These are phyloP conservation scores for Panagrolaimus sp. DNA, from an alignment of 1,140 invertebrate species.

Conservation along the genomic window DNA sequence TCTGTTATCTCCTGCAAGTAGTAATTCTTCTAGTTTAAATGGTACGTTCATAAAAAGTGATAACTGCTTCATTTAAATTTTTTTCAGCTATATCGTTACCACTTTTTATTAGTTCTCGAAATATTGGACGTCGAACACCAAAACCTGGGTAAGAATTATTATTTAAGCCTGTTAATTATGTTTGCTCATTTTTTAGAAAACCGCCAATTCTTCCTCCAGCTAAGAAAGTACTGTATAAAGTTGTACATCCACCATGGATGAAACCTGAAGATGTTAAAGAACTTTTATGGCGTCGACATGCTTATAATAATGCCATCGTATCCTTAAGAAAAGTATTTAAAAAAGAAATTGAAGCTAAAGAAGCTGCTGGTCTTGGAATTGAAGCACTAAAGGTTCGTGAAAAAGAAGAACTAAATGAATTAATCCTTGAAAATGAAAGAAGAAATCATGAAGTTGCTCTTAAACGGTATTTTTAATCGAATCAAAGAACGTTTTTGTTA, in stretches of 20 bases:
- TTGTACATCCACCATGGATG: conserved; percentile 31
- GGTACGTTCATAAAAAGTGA: too few species aligned
- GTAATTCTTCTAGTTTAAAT: too few species aligned
- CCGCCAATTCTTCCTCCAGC: conserved; percentile 43
- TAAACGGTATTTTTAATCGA: conserved; percentile 26
- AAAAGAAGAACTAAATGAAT: conserved; percentile 34
- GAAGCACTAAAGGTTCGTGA: conserved; percentile 34
- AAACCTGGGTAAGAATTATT: neutral
- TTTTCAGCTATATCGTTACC: neutral
- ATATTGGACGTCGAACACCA: neutral
- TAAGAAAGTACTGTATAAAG: conserved; percentile 30
- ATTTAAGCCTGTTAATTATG: neutral
- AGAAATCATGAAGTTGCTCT: conserved; percentile 34
- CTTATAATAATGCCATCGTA: conserved; percentile 48
- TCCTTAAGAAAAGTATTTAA: conserved; percentile 42
- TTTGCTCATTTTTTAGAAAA: conserved; percentile 36
- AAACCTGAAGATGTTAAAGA: conserved; percentile 44
- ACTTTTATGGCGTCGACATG: conserved; percentile 44
- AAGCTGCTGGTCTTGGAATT: conserved; percentile 27
- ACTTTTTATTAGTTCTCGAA: neutral
- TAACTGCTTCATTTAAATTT: too few species aligned
- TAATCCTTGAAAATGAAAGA: conserved; percentile 37
- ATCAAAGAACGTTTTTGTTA: neutral
- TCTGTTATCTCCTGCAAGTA: too few species aligned
- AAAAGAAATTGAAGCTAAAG: conserved; percentile 34